Base-by-base conservation (phyloP, 2,888 invertebrate species). In the Acleris holmiana region DNA sequence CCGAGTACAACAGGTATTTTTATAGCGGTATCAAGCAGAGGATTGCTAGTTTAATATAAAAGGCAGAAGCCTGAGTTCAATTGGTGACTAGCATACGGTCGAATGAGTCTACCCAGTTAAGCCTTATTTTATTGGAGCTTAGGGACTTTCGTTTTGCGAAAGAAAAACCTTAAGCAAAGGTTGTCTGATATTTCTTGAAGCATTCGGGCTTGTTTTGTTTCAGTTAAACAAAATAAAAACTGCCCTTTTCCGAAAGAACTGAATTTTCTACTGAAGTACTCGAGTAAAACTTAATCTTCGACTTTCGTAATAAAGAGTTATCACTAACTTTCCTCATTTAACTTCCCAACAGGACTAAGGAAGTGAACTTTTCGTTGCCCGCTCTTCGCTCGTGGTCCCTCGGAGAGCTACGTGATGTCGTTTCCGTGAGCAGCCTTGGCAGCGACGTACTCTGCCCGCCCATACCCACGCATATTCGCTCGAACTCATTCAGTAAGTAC, bases 401-500 rank as follows among this genome's bases (percentile, higher is more conserved):
- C 21, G 88, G 90, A 1, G 93, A 93, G 69, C 83, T 93, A 1
- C 91, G 93, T 66, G 92, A 92, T 66, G 87, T 81, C 25, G 80
- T 86, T 68, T 92, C 91, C 69, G 87, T 87, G 10, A 87, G 83
- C 74, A 90, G 90, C 58, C 79, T 91, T 2, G 87, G 85, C 21
- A 86, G 86, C 66, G 92, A 92, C 67, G 82, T 89, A 18, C 75
- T 93, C 8, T 86, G 88, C 69, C 92, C 91, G 0, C 91, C 89
- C 4, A 82, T 86, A 53, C 86, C 88, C 6, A 76, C 86, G 61
- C 92, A 91, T 69, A 91, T 93, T 66, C 89, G 95, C 49, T 95
- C 95, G 18, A 95, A 95, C 76, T 95, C 95, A n/a, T 95, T 94
- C 87, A 95, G 95, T 95, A 83, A 94, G 94, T 94, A 73, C 55